Base-by-base conservation (phyloP, 2,113 vertebrate species). In the Percopsis transmontana region DNA sequence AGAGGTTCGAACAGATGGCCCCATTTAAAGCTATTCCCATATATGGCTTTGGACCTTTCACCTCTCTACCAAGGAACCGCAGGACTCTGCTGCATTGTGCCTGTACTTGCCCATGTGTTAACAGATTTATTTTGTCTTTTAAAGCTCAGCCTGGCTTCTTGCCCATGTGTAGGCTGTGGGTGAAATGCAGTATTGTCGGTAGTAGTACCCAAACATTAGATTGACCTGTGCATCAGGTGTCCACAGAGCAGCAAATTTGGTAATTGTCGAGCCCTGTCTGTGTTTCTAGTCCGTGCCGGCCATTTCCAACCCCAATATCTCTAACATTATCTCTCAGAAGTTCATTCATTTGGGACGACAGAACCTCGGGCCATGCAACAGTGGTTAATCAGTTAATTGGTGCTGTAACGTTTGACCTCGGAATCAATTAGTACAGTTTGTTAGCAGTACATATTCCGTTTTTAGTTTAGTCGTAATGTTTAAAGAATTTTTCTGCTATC, bases 1-100 rank as follows among this genome's bases (percentile, higher is more conserved):
- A 75, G 65, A 68, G 52, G 20, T 82, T 85, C 56, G 67, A 70
- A 64, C 71, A 72, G 70, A 82, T 84, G 77, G 65, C 40, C 44
- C 69, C 51, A 58, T 79, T 86, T 77, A 71, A 69, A 70, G 45
- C 42, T 70, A 67, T 75, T 66, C 68, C 70, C 18, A 56, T 67
- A 57, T 77, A 56, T 55, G 12, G 67, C 55, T 44, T 66, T 44
- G 0, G 40, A 21, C 56, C 47, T 76, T 77, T 85, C 38, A 68
- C 81, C 70, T 72, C 62, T 33, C 5, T 33, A 51, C 27, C 13
- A 0, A 33, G 23, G 5, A 14, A 61, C 20, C 16, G 2, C 18
- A 58, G 38, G 54, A 52, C 42, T 14, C 27, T 41, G 48, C 54
- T 18, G 24, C 58, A 48, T 27, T 66, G 57, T 71, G 45, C 10